phyloP scores from a whole-genome alignment of 2,888 invertebrate genomes.

The Nycteola revayana region DNA sequence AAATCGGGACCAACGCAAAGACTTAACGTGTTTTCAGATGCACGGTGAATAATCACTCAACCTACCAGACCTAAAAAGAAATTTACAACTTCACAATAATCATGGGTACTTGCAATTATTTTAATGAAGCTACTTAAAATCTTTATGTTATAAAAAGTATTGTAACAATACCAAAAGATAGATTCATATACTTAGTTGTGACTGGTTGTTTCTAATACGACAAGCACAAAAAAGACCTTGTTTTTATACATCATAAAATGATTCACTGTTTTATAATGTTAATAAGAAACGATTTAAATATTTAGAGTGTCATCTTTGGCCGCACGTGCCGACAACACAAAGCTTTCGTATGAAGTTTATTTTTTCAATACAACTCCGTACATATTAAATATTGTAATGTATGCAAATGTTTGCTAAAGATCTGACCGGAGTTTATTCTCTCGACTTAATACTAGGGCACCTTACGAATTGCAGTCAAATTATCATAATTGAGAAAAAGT shows the following conservation, averaged over 20 bases:
- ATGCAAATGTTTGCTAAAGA: conserved; percentile 69
- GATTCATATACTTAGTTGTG: no score
- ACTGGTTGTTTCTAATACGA: no score
- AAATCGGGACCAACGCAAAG: no score
- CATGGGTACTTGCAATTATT: no score
- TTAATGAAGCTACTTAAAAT: no score
- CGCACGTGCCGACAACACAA: conserved; percentile 43
- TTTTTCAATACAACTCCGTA: conserved; percentile 40
- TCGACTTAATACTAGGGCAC: conserved; percentile 66
- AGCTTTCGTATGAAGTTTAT: conserved; percentile 42
- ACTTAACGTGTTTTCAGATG: no score
- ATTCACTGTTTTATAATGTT: conserved; percentile 51
- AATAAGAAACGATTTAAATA: conserved; percentile 46
- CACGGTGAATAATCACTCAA: no score
- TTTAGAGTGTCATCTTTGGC: conserved; percentile 36
- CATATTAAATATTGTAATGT: conserved; percentile 67
- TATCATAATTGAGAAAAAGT: conserved; percentile 72
- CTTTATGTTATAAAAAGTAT: no score
- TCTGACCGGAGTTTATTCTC: conserved; percentile 59
- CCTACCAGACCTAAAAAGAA: no score
- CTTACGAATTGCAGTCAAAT: conserved; percentile 46
- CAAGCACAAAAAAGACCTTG: conserved; percentile 37
- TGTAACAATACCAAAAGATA: no score
- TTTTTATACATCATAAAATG: conserved; percentile 40
- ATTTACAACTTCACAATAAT: no score